phyloP scores from a whole-genome alignment of 2,113 vertebrate genomes.

The Cyrtonyx montezumae region DNA sequence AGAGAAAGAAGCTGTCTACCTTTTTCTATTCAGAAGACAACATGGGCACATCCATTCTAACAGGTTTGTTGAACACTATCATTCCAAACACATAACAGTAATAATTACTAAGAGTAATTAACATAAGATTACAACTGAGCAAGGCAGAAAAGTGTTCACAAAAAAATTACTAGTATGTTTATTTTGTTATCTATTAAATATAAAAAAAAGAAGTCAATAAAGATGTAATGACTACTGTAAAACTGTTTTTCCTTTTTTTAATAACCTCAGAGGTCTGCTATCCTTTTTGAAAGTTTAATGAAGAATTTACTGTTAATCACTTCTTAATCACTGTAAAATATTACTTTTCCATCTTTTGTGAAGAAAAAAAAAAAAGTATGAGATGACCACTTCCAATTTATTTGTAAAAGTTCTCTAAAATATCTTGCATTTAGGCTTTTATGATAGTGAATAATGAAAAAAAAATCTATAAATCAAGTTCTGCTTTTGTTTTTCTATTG shows the following conservation, averaged over 20 bases:
- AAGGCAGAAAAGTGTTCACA: background rate
- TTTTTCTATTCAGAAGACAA: background rate
- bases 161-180: background rate
- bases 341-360: background rate
- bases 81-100: background rate
- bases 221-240: background rate
- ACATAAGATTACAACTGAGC: background rate
- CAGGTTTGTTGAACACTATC: background rate
- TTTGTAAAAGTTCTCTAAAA: background rate
- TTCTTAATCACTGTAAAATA: conserved; percentile 3
- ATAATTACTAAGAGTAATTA: background rate
- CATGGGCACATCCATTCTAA: background rate
- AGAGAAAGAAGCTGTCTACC: background rate
- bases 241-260: background rate
- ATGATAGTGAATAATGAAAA: background rate
- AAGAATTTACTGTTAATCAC: background rate
- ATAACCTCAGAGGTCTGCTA: background rate
- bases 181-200: background rate
- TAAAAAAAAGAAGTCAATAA: background rate
- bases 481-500: background rate
- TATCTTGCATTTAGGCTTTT: background rate
- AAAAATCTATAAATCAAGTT: background rate
- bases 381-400: background rate
- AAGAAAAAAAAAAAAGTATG: background rate
- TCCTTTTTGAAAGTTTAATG: background rate